A percentile compares a stretch with the other conserved stretches of the same genome.
phyloP scores from a whole-genome alignment of 2,888 invertebrate genomes.

The Archaeoteleia sp. region DNA sequence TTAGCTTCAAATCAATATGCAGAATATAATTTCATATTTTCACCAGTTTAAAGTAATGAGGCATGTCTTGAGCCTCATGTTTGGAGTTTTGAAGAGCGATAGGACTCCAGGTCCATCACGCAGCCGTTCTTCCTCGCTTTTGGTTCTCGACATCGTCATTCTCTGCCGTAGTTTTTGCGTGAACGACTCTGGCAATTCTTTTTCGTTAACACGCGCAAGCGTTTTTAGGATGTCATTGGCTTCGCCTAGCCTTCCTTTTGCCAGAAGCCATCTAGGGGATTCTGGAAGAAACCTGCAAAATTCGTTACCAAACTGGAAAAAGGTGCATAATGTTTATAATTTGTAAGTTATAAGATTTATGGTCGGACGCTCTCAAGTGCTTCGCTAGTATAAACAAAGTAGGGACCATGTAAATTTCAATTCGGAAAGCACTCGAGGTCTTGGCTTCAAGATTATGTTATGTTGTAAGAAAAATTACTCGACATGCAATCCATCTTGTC shows the following conservation, averaged over 20 bases:
- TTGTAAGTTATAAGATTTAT: no score
- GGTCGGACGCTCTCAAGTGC: no score
- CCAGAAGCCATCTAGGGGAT: constrained; percentile 93
- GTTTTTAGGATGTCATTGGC: constrained; percentile 86
- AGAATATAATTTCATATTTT: no score
- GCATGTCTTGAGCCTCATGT: constrained; percentile 91
- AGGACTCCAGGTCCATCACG: constrained; percentile 77
- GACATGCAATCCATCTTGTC: no score
- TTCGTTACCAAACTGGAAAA: constrained; percentile 49
- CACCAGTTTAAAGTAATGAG: constrained; percentile 90
- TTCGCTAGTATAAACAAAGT: no score
- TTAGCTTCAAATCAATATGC: no score
- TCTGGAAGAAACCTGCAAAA: constrained; percentile 85
- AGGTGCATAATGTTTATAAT: not conserved
- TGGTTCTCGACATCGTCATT: constrained; percentile 80
- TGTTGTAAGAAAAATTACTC: no score
- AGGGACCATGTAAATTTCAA: no score
- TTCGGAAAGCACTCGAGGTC: no score
- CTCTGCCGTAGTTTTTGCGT: constrained; percentile 83
- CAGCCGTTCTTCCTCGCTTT: constrained; percentile 75
- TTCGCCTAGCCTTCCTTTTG: constrained; percentile 87
- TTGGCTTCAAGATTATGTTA: no score
- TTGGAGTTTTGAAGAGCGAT: constrained; percentile 86
- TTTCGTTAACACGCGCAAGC: constrained; percentile 86
- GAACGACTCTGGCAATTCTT: constrained; percentile 84